Conservation (phyloP, 92 coral and sea anemone species). For the Pocillopora meandrina region DNA sequence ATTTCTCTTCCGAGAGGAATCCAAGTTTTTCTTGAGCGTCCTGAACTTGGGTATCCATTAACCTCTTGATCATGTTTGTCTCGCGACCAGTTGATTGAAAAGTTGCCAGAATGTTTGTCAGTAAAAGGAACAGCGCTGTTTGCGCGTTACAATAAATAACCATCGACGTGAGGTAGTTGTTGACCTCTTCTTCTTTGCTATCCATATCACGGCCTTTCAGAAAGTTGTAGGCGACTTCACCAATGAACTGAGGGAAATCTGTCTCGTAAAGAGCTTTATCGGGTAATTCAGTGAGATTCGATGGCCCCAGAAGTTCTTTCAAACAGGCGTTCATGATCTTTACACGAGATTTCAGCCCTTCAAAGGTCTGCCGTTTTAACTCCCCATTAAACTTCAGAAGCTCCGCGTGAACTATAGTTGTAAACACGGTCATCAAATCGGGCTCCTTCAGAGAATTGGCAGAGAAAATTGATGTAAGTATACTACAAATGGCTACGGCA, state of each 20-base stretch:
- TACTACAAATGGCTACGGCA: neutral
- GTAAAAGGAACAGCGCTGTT: conserved; percentile 11
- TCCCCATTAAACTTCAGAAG: conserved; percentile 28
- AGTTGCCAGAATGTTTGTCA: conserved; percentile 31
- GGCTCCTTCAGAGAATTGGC: conserved; percentile 6
- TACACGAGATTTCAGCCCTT: conserved; percentile 14
- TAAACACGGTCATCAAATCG: conserved; percentile 24
- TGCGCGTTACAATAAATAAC: conserved; percentile 41
- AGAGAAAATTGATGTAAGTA: conserved; percentile 17
- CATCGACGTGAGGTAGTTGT: conserved; percentile 21
- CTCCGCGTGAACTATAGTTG: conserved; percentile 5
- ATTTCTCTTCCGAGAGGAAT: conserved; percentile 19
- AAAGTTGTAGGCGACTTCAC: conserved; percentile 26
- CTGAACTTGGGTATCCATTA: neutral
- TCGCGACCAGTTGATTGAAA: conserved; percentile 21
- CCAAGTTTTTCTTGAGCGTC: conserved; percentile 33
- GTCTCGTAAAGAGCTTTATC: conserved; percentile 24
- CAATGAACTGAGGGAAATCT: conserved; percentile 32
- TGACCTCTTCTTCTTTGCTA: conserved; percentile 10
- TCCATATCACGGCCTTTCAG: neutral
- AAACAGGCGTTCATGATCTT: conserved; percentile 14
- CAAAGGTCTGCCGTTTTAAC: conserved; percentile 1
- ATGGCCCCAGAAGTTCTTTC: neutral
- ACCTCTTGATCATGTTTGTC: conserved; percentile 18
- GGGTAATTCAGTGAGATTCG: conserved; percentile 3